Evolutionary conservation across 2,797 vertebrate species (phyloP), one percentile per base, ranked within the genome.

Genomic region (Protonibea diacanthus): DNA sequence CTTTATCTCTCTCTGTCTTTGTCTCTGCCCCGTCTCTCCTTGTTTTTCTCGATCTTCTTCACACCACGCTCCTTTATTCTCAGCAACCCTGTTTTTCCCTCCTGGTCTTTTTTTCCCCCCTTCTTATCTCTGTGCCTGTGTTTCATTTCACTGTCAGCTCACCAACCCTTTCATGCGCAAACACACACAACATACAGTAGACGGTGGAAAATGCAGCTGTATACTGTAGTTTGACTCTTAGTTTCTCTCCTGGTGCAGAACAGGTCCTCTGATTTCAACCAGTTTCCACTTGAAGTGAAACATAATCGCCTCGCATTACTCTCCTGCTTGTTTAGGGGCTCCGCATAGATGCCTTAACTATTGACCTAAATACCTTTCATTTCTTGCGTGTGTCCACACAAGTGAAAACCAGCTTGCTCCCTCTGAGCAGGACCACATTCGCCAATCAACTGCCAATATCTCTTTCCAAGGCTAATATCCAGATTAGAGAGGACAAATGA

Each of bases 291-390:
- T 67, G 33, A 81, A n/a, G n/a, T n/a, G n/a, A n/a, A n/a, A n/a
- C n/a, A n/a, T n/a, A n/a, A n/a, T n/a, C n/a, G n/a, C n/a, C n/a
- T n/a, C n/a, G n/a, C 18, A 58, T 82, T 33, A 48, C 62, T 53
- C 64, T 27, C 17, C 70, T 27, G 71, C 49, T 67, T 71, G 55
- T 82, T 71, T 45, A 44, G 53, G 47, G 57, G 18, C 77, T 40
- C 58, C 45, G 11, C 40, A 72, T 33, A 51, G 25, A 74, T 68
- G 40, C 68, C 74, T 72, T 6, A 69, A 62, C 69, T 62, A 42
- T 65, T 87, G 86, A 86, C 80, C 79, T 83, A 69, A 74, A 86
- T 82, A 83, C 63, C 55, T 81, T 65, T 77, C 65, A 83, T 82
- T 82, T 82, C 63, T 75, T 55, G n/a, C 18, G 40, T 76, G 52